Percentiles rank a stretch among this genome's conserved stretches.
Evolutionary conservation across 1,140 invertebrate genomes (phyloP).

Genomic region (Drosophila nannoptera): DNA sequence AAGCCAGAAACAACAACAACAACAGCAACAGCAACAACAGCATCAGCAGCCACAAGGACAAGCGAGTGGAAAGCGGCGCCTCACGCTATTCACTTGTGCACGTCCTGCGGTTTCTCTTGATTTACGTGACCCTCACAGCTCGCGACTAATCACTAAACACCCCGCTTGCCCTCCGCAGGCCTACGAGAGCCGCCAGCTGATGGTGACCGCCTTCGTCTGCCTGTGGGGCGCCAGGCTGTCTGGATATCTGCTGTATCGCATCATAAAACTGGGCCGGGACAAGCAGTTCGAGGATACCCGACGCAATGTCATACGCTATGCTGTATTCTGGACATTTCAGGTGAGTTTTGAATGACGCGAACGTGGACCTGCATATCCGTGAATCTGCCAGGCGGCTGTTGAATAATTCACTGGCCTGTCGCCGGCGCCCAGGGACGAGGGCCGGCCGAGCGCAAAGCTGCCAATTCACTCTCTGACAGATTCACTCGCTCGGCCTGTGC

Average conservation of each 20-base stretch:
- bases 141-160: too few relatives aligned
- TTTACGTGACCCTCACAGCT: too few relatives aligned
- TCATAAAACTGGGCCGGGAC: slow-evolving; percentile 93
- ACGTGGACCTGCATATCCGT: slow-evolving; percentile 54
- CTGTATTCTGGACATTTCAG: slow-evolving; percentile 95
- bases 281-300: slow-evolving; percentile 93
- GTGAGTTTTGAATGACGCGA: slow-evolving; percentile 78
- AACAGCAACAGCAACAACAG: too few relatives aligned
- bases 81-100: too few relatives aligned
- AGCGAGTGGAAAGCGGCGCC: too few relatives aligned
- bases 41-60: too few relatives aligned
- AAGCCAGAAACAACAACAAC: too few relatives aligned
- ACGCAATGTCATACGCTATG: slow-evolving; percentile 91
- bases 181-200: slow-evolving; percentile 90
- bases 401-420: slow-evolving; percentile 65
- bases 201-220: slow-evolving; percentile 92
- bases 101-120: too few relatives aligned
- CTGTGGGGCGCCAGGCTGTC: slow-evolving; percentile 92
- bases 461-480: slow-evolving; percentile 5
- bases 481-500: background rate
- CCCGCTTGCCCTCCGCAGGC: slow-evolving; percentile 80
- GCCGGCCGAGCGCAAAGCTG: slow-evolving; percentile 17
- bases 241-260: slow-evolving; percentile 91
- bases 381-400: slow-evolving; percentile 48
- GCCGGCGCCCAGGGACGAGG: background rate